Base-by-base conservation (phyloP, 1,140 invertebrate species). In the Orius laevigatus region DNA sequence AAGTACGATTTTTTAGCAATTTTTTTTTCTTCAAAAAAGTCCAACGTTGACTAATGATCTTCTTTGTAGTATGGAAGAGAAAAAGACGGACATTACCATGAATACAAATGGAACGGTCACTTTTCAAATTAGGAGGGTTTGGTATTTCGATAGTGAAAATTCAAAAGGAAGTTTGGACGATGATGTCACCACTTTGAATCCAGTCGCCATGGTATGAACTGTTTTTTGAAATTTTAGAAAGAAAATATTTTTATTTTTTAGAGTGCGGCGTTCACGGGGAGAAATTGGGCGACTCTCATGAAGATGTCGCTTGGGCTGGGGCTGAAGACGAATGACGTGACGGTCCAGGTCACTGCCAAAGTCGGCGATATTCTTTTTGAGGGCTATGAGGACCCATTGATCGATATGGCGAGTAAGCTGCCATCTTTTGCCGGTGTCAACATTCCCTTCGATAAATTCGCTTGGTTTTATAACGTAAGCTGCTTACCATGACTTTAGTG, bases 141-240 rank as follows among this genome's bases (percentile, higher is more conserved):
- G 81, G 73, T 71, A 72, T 53, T 94, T 85, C 58, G 77, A 82
- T 51, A 68, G 63, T 40, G 66, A 72, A 10, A 68, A 66, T 48
- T 91, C 84, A 53, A 76, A 75, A 43, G 87, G 85, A 3, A 69
- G 68, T 6, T 67, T 92, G n/a, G 64, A 72, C 36, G 86, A 92
- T 59, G 65, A 72, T 6, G 70, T 92, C 46, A 78, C 70, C 0
- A 85, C 83, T 2, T 61, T 92, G 1, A 92, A 94, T 62, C 70
- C 78, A 5, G 78, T 91, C 11, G 75, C 83, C 20, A 66, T 85
- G 62, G 86, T 91, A 59, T 75, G 77, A 67, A 52, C 10, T 5
- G n/a, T n/a, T 25, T 25, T 25, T 25, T 25, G 3, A 25, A 25
- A 4, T 25, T 25, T 4, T 25, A 8, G 25, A n/a, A n/a, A n/a